Base-by-base conservation (phyloP, 2,797 vertebrate genomes). In the Erethizon dorsatum region DNA sequence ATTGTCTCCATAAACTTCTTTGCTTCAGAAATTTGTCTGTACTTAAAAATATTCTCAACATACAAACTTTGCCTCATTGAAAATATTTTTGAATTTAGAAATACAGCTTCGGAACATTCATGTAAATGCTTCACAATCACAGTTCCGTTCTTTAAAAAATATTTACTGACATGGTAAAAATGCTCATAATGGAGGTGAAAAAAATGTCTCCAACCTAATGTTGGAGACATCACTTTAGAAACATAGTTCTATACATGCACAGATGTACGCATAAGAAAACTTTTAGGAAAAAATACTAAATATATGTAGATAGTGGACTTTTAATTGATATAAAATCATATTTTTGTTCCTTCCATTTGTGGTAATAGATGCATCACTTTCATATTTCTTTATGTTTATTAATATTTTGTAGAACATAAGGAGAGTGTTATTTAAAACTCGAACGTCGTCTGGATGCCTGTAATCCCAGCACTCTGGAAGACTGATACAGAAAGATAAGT, bases 41-140 rank as follows among this genome's bases (percentile, higher is more conserved):
- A 97, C 61, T 82, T 94, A 15, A 86, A 96, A 61, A 94, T 78
- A 96, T 94, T 95, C 88, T 86, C 45, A 97, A 56, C 41, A 84
- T 80, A 84, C 80, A 87, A 88, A 97, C 47, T 88, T 91, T 90
- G 84, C 26, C 45, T 94, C 92, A 65, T 96, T 95, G 71, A 26
- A 97, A 93, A 88, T 45, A 95, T 31, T 63, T 89, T 57, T 83
- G 79, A 98, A 97, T 98, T 94, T 85, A 69, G n/a, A 94, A 95
- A 88, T 24, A 5, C 26, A 73, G 13, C 1, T 59, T 37, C 83
- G 14, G 18, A 59, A 45, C 1, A 79, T 71, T 3, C 47, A 79
- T 31, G 33, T 45, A 54, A 88, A 73, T 71, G 37, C 11, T 86
- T 91, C 59, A 92, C 13, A 84, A 9, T 7, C 75, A 83, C 5